Evolutionary conservation across 2,797 vertebrate genomes (phyloP).

Genomic region (Chiroxiphia lanceolata): DNA sequence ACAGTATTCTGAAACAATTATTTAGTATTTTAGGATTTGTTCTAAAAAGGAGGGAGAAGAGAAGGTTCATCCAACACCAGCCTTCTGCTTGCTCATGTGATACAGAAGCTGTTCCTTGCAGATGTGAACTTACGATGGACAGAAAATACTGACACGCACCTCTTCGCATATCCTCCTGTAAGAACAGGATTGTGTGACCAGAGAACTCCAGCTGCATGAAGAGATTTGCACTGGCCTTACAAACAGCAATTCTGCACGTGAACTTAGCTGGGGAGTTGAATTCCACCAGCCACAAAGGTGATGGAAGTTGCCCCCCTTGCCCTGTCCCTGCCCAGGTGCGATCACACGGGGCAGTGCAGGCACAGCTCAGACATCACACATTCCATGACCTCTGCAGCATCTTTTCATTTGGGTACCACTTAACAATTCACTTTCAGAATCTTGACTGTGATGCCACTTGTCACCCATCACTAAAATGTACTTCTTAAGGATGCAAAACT

Average conservation of each 20-base stretch:
- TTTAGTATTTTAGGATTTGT: background rate
- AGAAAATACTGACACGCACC: background rate
- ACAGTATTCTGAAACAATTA: background rate
- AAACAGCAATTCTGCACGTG: background rate
- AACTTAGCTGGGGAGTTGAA: background rate
- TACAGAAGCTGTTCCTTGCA: background rate
- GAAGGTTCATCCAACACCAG: background rate
- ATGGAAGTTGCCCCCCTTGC: background rate
- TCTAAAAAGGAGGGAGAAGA: background rate
- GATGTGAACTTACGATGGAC: background rate
- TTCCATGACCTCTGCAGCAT: background rate
- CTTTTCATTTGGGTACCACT: background rate
- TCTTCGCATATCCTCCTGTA: background rate
- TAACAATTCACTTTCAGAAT: background rate
- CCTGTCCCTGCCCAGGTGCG: background rate
- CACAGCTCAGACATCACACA: background rate
- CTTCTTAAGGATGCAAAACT: background rate
- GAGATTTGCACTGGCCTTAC: background rate
- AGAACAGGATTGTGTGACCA: background rate
- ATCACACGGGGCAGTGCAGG: background rate
- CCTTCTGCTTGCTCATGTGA: background rate
- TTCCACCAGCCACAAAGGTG: background rate
- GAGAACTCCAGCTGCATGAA: background rate
- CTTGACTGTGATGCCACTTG: background rate
- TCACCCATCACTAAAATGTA: background rate